These are phyloP conservation scores for Ageneiosus marmoratus DNA, from an alignment of 2,113 vertebrate genomes.

Conservation along the genomic window DNA sequence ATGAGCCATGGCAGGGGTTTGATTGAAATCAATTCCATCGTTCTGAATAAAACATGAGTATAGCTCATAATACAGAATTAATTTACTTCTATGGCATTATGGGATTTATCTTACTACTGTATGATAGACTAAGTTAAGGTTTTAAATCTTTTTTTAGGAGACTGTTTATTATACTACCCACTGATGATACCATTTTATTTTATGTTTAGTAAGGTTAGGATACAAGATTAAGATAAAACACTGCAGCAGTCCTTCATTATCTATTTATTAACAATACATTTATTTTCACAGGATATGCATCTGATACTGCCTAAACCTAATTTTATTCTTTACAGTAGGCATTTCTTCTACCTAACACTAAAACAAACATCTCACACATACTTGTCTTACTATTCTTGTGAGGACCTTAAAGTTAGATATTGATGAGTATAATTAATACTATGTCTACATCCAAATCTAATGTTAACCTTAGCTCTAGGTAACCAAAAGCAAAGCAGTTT, in stretches of 20 bases:
- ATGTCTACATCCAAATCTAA: background rate
- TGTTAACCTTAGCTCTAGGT: background rate
- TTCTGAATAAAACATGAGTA: conserved; percentile 48
- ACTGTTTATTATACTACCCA: background rate
- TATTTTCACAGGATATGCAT: background rate
- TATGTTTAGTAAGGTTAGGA: background rate
- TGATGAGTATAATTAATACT: background rate
- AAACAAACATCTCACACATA: background rate
- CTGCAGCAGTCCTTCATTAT: background rate
- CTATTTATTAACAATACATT: background rate
- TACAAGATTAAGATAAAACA: background rate
- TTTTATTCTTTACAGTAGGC: background rate
- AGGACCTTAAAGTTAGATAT: background rate
- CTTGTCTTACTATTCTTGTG: background rate
- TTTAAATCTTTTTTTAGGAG: background rate
- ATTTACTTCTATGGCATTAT: background rate
- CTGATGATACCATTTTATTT: background rate
- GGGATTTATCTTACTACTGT: background rate
- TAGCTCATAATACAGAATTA: conserved; percentile 17
- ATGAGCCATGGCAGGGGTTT: conserved; percentile 10
- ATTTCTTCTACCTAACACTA: background rate
- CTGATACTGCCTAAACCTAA: background rate
- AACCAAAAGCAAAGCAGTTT: background rate
- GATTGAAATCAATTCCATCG: conserved; percentile 47
- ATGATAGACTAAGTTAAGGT: background rate